phyloP scores from a whole-genome alignment of 2,113 vertebrate genomes.

The Marmota monax region DNA sequence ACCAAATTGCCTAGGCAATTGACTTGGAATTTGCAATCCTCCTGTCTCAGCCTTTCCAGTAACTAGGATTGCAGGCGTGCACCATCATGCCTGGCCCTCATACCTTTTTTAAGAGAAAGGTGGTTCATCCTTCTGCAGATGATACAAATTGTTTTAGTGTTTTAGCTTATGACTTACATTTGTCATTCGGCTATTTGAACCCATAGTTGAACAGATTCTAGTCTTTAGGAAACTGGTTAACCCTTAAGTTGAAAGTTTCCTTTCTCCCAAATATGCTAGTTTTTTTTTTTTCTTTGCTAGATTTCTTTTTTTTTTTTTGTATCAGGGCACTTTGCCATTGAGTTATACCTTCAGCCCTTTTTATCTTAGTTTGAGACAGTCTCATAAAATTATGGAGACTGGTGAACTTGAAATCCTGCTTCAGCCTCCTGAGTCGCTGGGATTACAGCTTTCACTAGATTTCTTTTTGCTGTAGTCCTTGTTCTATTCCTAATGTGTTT shows the following conservation, averaged over 20 bases:
- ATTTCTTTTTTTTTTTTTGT: not conserved
- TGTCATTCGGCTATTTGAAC: slow-evolving; percentile 44
- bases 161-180: slow-evolving; percentile 33
- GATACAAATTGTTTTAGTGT: not conserved
- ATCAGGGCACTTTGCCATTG: too few relatives aligned
- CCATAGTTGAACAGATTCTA: not conserved
- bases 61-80: not conserved
- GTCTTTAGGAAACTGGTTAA: slow-evolving; percentile 24
- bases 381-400: too few relatives aligned
- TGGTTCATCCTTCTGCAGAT: not conserved
- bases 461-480: slow-evolving; percentile 24
- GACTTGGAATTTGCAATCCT: not conserved
- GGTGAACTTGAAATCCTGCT: too few relatives aligned
- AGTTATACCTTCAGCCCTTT: too few relatives aligned
- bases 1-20: not conserved
- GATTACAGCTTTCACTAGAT: not conserved
- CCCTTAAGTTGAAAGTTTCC: slow-evolving; percentile 26
- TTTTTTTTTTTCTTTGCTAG: slow-evolving; percentile 49
- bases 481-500: slow-evolving; percentile 17
- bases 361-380: too few relatives aligned
- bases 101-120: not conserved
- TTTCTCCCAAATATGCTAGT: slow-evolving; percentile 39
- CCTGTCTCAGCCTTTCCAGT: not conserved
- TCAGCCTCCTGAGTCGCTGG: too few relatives aligned
- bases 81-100: not conserved